Conservation (phyloP, 2,797 vertebrate genomes). For the Anguilla marmorata region DNA sequence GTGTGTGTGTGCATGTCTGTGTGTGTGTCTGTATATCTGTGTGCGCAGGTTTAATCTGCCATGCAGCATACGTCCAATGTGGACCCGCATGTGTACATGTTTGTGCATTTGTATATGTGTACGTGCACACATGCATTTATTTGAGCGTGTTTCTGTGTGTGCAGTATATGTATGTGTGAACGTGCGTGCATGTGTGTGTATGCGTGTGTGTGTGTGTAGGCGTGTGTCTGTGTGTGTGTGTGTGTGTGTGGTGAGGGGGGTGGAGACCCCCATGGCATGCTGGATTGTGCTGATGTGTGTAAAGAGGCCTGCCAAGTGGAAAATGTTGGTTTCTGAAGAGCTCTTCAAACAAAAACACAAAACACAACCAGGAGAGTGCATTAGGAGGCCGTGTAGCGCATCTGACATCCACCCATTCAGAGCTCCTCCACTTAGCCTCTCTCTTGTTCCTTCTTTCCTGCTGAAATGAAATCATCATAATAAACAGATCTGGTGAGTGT, state of each 20-base stretch:
- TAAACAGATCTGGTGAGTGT: constrained; percentile 31
- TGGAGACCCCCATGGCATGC: constrained; percentile 1
- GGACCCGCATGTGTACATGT: not conserved
- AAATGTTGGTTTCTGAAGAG: constrained; percentile 57
- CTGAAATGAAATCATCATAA: constrained; percentile 37
- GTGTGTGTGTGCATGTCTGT: not conserved
- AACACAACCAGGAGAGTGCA: constrained; percentile 46
- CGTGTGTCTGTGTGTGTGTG: constrained; percentile 32
- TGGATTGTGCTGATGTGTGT: constrained; percentile 46
- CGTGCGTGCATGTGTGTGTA: not conserved
- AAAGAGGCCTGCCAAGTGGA: constrained; percentile 57
- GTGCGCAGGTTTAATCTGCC: not conserved
- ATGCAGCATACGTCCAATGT: not conserved
- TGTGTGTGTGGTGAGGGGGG: constrained; percentile 20
- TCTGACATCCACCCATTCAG: constrained; percentile 49
- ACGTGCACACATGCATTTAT: not conserved
- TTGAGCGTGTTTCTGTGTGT: too few species aligned
- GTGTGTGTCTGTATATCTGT: constrained; percentile 21
- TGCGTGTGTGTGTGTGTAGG: constrained; percentile 30
- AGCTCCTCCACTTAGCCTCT: constrained; percentile 33
- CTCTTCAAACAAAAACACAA: constrained; percentile 52
- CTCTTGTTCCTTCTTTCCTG: constrained; percentile 21
- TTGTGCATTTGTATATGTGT: not conserved
- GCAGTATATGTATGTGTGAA: constrained; percentile 8
- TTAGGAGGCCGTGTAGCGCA: constrained; percentile 40